Conservation (phyloP, 2,888 invertebrate genomes). For the Limnephilus marmoratus region DNA sequence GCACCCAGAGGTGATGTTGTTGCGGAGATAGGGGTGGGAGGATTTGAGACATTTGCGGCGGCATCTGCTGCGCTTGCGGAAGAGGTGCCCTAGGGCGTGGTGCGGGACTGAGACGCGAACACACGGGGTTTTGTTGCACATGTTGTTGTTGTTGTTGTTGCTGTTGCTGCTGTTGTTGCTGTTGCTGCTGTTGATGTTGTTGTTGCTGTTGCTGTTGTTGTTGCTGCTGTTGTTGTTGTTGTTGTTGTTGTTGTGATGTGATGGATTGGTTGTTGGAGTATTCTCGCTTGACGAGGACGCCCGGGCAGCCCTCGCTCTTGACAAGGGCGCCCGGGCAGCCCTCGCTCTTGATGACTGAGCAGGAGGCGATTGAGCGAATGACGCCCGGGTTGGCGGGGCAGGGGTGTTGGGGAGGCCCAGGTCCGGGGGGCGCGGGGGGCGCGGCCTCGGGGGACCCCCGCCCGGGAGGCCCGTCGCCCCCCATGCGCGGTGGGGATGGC, state of each 20-base stretch:
- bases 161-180: conserved; percentile 66
- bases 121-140: conserved; percentile 66
- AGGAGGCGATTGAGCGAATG: conserved; percentile 78
- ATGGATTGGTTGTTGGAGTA: conserved; percentile 32
- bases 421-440: conserved; percentile 74
- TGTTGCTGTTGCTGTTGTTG: not conserved
- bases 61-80: conserved; percentile 71
- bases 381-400: conserved; percentile 74
- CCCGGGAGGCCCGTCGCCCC: conserved; percentile 79
- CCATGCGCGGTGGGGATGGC: conserved; percentile 90
- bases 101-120: conserved; percentile 63
- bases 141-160: conserved; percentile 67
- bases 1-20: conserved; percentile 74
- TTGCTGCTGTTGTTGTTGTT: not conserved
- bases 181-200: conserved; percentile 53
- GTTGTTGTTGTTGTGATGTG: conserved; percentile 65
- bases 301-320: conserved; percentile 48
- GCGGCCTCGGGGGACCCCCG: conserved; percentile 79
- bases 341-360: conserved; percentile 79
- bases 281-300: conserved; percentile 11
- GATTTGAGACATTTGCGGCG: conserved; percentile 72
- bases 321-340: conserved; percentile 69
- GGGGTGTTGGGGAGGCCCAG: conserved; percentile 70
- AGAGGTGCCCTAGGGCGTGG: conserved; percentile 70
- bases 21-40: conserved; percentile 61